phyloP scores from a whole-genome alignment of 2,113 vertebrate genomes.

The Anser cygnoides region DNA sequence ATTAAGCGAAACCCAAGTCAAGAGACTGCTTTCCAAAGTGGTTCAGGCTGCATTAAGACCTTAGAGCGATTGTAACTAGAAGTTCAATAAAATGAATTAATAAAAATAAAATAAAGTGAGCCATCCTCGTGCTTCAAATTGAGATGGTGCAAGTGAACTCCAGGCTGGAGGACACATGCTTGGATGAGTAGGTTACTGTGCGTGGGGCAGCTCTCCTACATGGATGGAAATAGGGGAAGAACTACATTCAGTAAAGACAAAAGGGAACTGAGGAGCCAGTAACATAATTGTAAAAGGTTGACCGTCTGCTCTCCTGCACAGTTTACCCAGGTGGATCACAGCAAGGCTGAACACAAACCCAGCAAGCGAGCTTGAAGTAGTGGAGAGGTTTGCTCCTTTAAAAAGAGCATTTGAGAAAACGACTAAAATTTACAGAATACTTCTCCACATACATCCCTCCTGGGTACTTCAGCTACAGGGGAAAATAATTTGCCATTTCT shows the following conservation, averaged over 20 bases:
- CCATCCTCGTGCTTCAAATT: not conserved
- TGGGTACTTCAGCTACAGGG: not conserved
- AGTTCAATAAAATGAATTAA: too few species aligned
- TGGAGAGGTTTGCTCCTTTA: not conserved
- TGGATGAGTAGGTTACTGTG: accelerated
- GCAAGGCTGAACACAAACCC: not conserved
- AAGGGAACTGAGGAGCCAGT: not conserved
- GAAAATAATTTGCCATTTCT: not conserved
- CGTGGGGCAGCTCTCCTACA: not conserved
- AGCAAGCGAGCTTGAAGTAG: not conserved
- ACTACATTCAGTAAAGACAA: not conserved
- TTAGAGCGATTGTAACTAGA: too few species aligned
- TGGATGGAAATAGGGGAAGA: not conserved
- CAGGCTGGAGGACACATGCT: not conserved
- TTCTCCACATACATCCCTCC: not conserved
- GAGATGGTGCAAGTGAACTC: not conserved
- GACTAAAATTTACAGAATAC: not conserved
- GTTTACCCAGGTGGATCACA: not conserved
- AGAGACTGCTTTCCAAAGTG: too few species aligned
- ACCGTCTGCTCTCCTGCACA: not conserved
- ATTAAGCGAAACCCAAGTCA: too few species aligned
- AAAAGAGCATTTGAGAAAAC: not conserved
- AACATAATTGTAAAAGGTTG: not conserved
- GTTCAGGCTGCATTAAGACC: too few species aligned
- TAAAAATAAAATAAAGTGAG: not conserved